These are phyloP conservation scores for Nothobranchius furzeri DNA, from an alignment of 2,113 vertebrate genomes.

Conservation along the genomic window DNA sequence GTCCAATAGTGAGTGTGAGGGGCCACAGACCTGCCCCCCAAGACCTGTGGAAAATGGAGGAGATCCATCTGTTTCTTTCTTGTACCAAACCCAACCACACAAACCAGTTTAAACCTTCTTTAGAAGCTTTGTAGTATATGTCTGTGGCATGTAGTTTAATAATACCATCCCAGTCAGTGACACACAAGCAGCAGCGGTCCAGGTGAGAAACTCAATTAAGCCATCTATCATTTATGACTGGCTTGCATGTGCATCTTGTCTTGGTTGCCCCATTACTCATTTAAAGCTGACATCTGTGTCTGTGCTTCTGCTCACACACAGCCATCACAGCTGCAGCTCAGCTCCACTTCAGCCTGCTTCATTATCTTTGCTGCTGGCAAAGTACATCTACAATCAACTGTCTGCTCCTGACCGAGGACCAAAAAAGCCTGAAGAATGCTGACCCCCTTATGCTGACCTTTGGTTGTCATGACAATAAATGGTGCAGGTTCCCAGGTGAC, in stretches of 20 bases:
- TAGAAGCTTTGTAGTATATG: too few species aligned
- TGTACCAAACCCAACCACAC: too few species aligned
- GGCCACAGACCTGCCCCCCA: too few species aligned
- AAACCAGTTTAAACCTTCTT: too few species aligned
- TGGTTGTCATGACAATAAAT: background rate
- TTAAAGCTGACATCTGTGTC: background rate
- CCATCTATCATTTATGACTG: too few species aligned
- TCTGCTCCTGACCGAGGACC: slow-evolving; percentile 7
- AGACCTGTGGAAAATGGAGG: too few species aligned
- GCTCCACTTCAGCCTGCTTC: background rate
- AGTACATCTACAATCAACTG: slow-evolving; percentile 7
- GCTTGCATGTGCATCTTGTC: background rate
- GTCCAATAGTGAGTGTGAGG: too few species aligned
- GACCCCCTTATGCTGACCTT: background rate
- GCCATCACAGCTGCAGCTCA: background rate
- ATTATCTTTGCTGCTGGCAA: slow-evolving; percentile 13
- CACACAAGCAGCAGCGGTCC: too few species aligned
- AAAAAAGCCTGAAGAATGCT: slow-evolving; percentile 6
- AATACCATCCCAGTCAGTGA: too few species aligned
- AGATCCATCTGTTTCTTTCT: too few species aligned
- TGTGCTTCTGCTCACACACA: background rate
- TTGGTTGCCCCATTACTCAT: background rate
- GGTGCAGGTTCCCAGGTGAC: background rate
- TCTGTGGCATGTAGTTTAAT: too few species aligned
- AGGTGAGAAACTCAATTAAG: too few species aligned